These are phyloP conservation scores for Gorsachius magnificus DNA, from an alignment of 2,797 vertebrate genomes.

Conservation along the genomic window DNA sequence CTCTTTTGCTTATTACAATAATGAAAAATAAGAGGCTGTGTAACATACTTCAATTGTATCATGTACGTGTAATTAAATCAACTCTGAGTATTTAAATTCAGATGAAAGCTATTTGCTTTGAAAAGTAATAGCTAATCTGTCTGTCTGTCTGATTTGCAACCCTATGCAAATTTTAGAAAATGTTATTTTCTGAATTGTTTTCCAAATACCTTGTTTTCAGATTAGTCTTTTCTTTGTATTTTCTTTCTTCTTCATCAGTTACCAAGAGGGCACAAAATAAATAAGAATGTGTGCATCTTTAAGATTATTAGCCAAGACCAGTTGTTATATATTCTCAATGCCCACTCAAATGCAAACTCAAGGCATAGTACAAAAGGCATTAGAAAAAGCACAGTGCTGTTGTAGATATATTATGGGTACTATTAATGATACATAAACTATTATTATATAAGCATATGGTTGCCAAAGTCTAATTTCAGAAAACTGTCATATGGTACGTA, in stretches of 20 bases:
- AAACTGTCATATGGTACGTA: neutral
- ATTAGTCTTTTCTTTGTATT: neutral
- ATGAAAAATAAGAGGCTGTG: conserved; percentile 8
- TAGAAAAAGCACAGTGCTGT: neutral
- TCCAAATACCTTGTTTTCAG: neutral
- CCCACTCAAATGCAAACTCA: neutral
- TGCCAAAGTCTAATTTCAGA: neutral
- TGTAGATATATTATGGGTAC: neutral
- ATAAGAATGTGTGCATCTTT: neutral
- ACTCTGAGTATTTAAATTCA: conserved; percentile 27
- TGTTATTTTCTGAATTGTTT: neutral
- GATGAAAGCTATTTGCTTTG: neutral
- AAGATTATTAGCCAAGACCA: conserved; percentile 25
- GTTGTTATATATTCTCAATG: conserved; percentile 32
- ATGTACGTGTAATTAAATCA: neutral
- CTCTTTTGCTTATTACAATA: conserved; percentile 18
- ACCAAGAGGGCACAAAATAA: conserved; percentile 5
- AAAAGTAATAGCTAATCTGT: neutral
- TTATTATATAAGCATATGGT: neutral
- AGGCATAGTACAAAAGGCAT: neutral
- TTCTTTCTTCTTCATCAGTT: neutral
- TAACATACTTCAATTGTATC: neutral
- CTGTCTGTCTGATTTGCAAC: neutral
- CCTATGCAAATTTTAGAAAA: neutral
- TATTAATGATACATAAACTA: neutral